Base-by-base conservation (phyloP, 2,888 invertebrate species). In the Cremastinae sp. region DNA sequence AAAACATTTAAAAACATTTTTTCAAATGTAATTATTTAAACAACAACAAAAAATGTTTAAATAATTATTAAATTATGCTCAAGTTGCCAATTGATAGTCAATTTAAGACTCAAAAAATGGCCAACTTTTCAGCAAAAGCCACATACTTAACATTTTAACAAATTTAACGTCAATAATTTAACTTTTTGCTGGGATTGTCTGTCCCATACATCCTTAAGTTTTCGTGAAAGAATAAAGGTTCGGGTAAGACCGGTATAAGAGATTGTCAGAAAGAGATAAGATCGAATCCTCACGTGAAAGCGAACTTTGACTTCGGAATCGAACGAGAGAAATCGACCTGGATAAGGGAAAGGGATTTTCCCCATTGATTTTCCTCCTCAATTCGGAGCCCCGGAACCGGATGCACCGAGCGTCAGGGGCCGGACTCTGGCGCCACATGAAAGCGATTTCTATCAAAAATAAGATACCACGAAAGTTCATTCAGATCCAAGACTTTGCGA, bases 381-480 rank as follows among this genome's bases (percentile, higher is more conserved):
- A 20, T 10, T n/a, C 62, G 41, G 53, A 43, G 41, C 18, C 51
- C 34, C 43, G 12, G 56, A 58, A 72, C 41, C 58, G 58, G 62
- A 58, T 43, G 64, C 72, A 28, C 38, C 41, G 56, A 56, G 28
- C 28, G 28, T 28, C 28, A 28, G 16, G 64, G 22, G 64, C 49
- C 38, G 64, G 56, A 58, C 36, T 38, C 43, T 59, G 18, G 36
- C 65, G 51, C 59, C 62, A 10, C 47, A 58, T 65, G 65, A 73
- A 59, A 73, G 72, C 72, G 28, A 59, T 36, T 73, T 65, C 18
- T 58, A 22, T 65, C 72, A 65, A 73, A 73, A 28, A 28, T 28
- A 28, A 59, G 53, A 65, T 41, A 47, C 28, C 28, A 5, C 28
- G 28, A 28, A 28, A 28, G 28, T 28, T 36, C 51, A 20, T 38